Evolutionary conservation across 2,797 vertebrate genomes (phyloP), one percentile per base, ranked within the genome.

Genomic region (Synanceia verrucosa): DNA sequence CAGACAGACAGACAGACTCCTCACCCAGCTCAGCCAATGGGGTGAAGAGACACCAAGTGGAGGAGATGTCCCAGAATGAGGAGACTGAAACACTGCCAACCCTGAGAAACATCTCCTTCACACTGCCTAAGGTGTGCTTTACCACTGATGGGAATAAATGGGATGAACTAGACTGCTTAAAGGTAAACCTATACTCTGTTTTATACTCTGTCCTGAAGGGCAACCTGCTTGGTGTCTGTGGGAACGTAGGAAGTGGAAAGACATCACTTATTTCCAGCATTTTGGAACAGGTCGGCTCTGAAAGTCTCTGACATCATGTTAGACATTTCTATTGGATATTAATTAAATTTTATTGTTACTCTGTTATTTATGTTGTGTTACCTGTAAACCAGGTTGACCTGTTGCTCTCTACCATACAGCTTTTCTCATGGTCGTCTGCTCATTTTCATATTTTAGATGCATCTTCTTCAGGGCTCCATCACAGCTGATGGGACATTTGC

Each of bases 191-290:
- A 59, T 12, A 5, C 11, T 46, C n/a, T 51, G 37, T 41, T 10
- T 70, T 58, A 12, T 57, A n/a, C n/a, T n/a, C n/a, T n/a, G 65
- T 24, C 44, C 63, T 81, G 3, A 37, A 97, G 95, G 95, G 95
- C 8, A 93, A 89, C 34, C 83, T 96, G 43, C 85, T 96, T 10
- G 96, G 95, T 16, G 83, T 96, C 65, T 96, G 96, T 47, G 95
- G 96, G 19, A 96, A 95, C 18, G 92, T 96, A 0, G 96, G 95
- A 2, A 96, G 96, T 65, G 95, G 96, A 55, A 97, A 97, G 85
- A 94, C 94, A 0, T 96, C 95, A 1, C 74, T 97, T 60, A 92
- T 96, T 50, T 93, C 94, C 23, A 92, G 95, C 74, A 89, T 97
- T 80, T 89, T 96, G 51, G 95, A 96, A 68, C 95, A 96, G 93